Conservation (phyloP, 2,113 vertebrate genomes). For the Delphinapterus leucas region DNA sequence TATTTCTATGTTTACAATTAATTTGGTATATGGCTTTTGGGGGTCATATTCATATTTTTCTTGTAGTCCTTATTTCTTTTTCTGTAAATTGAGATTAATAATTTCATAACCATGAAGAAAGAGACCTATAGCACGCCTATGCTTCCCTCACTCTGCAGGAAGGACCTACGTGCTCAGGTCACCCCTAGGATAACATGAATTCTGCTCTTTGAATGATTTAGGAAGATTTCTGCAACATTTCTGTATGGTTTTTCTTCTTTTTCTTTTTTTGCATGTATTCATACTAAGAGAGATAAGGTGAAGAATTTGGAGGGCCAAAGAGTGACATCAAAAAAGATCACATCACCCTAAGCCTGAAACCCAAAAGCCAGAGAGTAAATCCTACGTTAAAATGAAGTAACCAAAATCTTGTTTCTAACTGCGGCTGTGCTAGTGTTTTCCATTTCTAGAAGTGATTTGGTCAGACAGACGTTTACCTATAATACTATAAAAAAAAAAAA, state of each 20-base stretch:
- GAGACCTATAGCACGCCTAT: rapidly evolving
- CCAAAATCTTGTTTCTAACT: not conserved
- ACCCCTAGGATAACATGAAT: not conserved
- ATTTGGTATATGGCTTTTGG: not conserved
- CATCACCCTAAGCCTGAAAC: not conserved
- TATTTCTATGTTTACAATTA: not conserved
- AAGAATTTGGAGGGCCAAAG: not conserved
- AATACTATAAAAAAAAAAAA: not conserved
- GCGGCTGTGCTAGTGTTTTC: not conserved
- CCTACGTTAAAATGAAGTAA: not conserved
- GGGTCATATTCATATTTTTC: not conserved
- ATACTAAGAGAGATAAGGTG: not conserved
- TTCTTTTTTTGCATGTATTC: not conserved
- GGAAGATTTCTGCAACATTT: not conserved
- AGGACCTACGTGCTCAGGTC: not conserved
- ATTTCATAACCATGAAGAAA: not conserved
- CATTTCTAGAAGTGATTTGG: not conserved
- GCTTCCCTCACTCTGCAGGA: not conserved
- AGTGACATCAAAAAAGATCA: not conserved
- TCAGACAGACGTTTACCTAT: not conserved
- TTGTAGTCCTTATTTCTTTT: conserved; percentile 13
- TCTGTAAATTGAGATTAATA: not conserved
- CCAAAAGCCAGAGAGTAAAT: not conserved
- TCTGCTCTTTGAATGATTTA: not conserved
- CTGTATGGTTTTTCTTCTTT: not conserved